Evolutionary conservation across 2,888 invertebrate genomes (phyloP).

Genomic region (Antheraea assamensis): DNA sequence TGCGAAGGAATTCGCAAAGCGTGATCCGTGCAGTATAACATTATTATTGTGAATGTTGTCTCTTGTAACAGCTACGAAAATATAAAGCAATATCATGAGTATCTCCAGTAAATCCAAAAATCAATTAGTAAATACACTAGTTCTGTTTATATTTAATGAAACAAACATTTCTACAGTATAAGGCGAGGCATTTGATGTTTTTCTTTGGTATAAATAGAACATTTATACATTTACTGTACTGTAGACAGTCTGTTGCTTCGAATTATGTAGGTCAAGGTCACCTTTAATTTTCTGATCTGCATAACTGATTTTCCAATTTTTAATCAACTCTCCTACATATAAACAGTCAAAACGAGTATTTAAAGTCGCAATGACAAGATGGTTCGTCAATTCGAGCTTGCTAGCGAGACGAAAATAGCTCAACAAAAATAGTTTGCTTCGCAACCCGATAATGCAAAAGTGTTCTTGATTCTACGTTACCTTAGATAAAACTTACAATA

Average conservation of each 20-base stretch:
- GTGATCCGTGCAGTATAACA: conserved; percentile 36
- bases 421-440: conserved; percentile 75
- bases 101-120: conserved; percentile 8
- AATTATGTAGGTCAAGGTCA: conserved; percentile 78
- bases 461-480: conserved; percentile 74
- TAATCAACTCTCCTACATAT: conserved; percentile 51
- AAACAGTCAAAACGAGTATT: conserved; percentile 52
- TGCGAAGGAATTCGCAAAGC: conserved; percentile 34
- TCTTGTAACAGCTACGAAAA: conserved; percentile 12
- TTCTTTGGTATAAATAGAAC: conserved; percentile 40
- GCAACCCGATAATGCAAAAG: conserved; percentile 77
- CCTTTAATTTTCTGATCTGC: conserved; percentile 27
- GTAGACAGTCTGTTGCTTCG: conserved; percentile 43
- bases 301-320: conserved; percentile 30
- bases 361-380: conserved; percentile 74
- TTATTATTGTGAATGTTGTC: conserved; percentile 17
- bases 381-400: conserved; percentile 81
- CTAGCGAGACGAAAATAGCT: conserved; percentile 75
- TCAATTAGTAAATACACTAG: conserved; percentile 21
- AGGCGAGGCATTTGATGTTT: conserved; percentile 25
- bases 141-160: conserved; percentile 23
- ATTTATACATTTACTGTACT: conserved; percentile 42
- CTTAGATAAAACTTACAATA: conserved; percentile 49
- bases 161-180: conserved; percentile 25
- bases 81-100: conserved; percentile 5